phyloP scores from a whole-genome alignment of 2,888 invertebrate genomes.

The Heteromyza rotundicornis region DNA sequence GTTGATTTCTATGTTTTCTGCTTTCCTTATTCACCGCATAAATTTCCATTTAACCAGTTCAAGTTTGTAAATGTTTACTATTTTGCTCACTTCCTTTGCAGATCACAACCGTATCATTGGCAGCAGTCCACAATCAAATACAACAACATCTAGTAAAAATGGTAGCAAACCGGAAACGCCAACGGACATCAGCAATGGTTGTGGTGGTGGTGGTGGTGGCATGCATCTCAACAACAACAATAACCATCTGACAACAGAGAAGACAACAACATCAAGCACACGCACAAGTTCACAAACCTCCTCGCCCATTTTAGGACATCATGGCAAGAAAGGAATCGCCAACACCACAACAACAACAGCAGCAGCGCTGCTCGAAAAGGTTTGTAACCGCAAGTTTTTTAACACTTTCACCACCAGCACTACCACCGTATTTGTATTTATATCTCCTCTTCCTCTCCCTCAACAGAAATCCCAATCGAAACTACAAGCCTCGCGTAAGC shows the following conservation, averaged over 20 bases:
- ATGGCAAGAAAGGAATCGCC: conserved; percentile 28
- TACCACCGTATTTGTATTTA: no score
- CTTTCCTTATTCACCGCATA: no score
- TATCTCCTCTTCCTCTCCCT: no score
- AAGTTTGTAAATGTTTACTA: no score
- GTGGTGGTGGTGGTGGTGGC: conserved; percentile 20
- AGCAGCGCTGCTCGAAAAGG: conserved; percentile 28
- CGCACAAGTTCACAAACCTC: conserved; percentile 25
- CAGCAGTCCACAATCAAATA: conserved; percentile 21
- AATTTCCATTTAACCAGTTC: no score
- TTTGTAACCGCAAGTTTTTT: no score
- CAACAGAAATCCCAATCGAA: conserved; percentile 16
- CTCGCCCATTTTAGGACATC: conserved; percentile 30
- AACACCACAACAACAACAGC: no score
- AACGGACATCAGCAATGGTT: conserved; percentile 28
- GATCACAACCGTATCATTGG: conserved; percentile 36
- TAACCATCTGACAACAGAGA: conserved; percentile 12
- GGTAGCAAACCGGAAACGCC: conserved; percentile 28
- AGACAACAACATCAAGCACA: conserved; percentile 15
- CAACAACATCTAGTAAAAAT: not conserved
- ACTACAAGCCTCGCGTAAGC: conserved; percentile 6
- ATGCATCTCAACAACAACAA: conserved; percentile 25
- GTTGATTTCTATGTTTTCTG: no score
- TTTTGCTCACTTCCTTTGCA: conserved; percentile 27
- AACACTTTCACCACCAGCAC: no score